phyloP scores from a whole-genome alignment of 2,113 vertebrate genomes.

The Hippoglossus stenolepis region DNA sequence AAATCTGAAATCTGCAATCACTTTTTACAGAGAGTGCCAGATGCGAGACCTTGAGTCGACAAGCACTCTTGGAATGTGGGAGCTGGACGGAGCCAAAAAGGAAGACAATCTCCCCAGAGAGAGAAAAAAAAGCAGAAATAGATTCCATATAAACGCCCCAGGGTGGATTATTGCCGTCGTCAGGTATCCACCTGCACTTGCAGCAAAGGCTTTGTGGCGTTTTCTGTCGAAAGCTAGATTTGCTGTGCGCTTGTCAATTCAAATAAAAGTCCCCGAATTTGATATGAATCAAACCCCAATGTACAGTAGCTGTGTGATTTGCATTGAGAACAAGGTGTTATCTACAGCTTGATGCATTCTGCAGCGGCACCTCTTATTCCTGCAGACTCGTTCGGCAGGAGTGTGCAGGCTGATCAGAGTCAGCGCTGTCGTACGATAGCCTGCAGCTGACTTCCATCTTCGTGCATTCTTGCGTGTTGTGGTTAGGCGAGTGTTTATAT shows the following conservation, averaged over 20 bases:
- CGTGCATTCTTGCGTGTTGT: constrained; percentile 12
- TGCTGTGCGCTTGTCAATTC: constrained; percentile 19
- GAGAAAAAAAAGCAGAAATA: constrained; percentile 14
- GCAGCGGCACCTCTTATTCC: background rate
- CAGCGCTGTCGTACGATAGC: background rate
- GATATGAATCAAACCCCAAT: constrained; percentile 22
- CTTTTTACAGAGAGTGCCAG: constrained; percentile 44
- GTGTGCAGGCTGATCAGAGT: constrained; percentile 27
- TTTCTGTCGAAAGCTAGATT: constrained; percentile 11
- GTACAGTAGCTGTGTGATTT: constrained; percentile 26
- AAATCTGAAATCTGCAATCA: constrained; percentile 57
- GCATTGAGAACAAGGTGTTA: constrained; percentile 33
- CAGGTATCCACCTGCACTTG: constrained; percentile 33
- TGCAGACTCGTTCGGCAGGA: constrained; percentile 3
- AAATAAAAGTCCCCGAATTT: constrained; percentile 17
- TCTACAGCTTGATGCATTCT: constrained; percentile 12
- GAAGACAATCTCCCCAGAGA: constrained; percentile 32
- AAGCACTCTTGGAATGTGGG: constrained; percentile 70
- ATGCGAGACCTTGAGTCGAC: constrained; percentile 57
- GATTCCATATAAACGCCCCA: constrained; percentile 4
- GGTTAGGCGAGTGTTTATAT: constrained; percentile 2
- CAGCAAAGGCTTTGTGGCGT: constrained; percentile 5
- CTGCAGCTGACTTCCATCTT: constrained; percentile 39
- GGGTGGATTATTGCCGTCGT: constrained; percentile 34
- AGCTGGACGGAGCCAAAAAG: constrained; percentile 54